Base-by-base conservation (phyloP, 2,113 vertebrate species). In the Pachypanchax playfairii region DNA sequence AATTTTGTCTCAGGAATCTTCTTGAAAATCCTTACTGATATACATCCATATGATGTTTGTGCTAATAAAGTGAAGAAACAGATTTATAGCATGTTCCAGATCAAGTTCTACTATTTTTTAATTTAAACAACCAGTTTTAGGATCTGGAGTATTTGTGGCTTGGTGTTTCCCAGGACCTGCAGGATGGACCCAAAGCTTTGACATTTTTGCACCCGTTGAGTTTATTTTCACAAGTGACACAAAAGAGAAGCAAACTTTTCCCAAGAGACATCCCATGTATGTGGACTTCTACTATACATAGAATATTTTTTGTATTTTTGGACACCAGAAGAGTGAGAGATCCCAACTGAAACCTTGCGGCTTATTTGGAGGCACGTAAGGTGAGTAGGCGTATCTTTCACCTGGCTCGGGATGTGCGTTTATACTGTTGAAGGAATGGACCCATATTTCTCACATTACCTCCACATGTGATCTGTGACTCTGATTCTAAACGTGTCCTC, bases 301-400 rank as follows among this genome's bases (percentile, higher is more conserved):
- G 3, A 1, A 13, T 26, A 7, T 39, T 13, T 35, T 49, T 31
- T 47, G 2, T 28, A 33, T 10, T 31, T 50, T 5, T 31, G 46
- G 33, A 39, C 35, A 29, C 35, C 36, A 21, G 46, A 38, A 13
- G 44, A 49, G 17, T 12, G 10, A 21, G 29, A 21, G 21, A 54
- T 6, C 6, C 12, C 7, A 22, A 18, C 42, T 12, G 18, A 28
- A 57, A 17, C 51, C 18, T 25, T 26, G 31, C 13, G 25, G 17
- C 25, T 41, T 41, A 35, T 49, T 36, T 41, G 59, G 25, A 50
- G 47, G n/a, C 35, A 26, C n/a, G 10, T 50, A 22, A 62, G 59
- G 59, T 62, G 59, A 62, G 59, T 62, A 18, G 44, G 46, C n/a
- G n/a, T n/a, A n/a, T n/a, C n/a, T n/a, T n/a, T n/a, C n/a, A n/a